Evolutionary conservation across 2,888 invertebrate species (phyloP), one percentile per base, ranked within the genome.

Genomic region (Julus scandinavius): DNA sequence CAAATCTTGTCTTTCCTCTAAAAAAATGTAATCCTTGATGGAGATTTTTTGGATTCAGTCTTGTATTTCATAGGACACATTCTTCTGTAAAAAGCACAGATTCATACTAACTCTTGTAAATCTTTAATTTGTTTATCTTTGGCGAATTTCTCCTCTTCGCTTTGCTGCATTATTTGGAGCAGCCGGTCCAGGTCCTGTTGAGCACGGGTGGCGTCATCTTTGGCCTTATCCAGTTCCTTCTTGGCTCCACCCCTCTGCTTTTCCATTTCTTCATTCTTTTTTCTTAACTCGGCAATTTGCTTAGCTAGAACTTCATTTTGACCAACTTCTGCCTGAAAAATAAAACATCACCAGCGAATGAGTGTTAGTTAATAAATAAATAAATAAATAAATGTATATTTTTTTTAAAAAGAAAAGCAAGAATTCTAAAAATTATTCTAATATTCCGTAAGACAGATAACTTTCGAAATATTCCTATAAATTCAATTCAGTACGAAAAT

Each of bases 51-150:
- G 20, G 72, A 29, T 5, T 72, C 72, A 72, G n/a, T 72, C 72
- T n/a, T n/a, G n/a, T n/a, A n/a, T n/a, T n/a, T n/a, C 72, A 72
- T 2, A 29, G 72, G 7, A 5, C 11, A 40, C n/a, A 13, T 50
- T 13, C 15, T 13, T 83, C 41, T 4, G 84, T 13, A 38, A 83
- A 6, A 50, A 2, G 54, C 54, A 3, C 4, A 54, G 54, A 54
- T 13, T 54, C 54, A 92, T 90, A 90, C 96, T 94, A 92, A 97
- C 97, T 97, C 97, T 94, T 97, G 97, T 92, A 98, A 94, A 92
- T 97, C 97, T 94, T 96, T 95, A 91, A 98, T 97, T 92, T 96
- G 95, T 93, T 97, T 97, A 92, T 97, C 97, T 93, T 97, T 97
- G 91, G 96, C 94, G 92, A 97, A 97, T 92, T 97, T 97, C 92